Conservation (phyloP, 2,113 vertebrate genomes). For the Clarias magur region DNA sequence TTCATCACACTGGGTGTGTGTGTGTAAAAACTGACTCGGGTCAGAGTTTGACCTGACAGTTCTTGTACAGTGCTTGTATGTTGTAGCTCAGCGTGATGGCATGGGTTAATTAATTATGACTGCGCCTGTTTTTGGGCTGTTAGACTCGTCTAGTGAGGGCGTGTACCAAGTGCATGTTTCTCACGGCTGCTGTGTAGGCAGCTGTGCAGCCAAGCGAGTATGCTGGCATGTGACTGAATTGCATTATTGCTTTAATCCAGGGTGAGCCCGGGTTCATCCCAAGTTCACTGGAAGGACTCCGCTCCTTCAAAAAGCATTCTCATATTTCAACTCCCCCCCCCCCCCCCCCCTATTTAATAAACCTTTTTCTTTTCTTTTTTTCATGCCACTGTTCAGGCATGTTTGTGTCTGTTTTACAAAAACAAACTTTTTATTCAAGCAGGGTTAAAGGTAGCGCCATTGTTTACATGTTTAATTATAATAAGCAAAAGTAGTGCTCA, state of each 20-base stretch:
- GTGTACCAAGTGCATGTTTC: background rate
- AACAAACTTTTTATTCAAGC: background rate
- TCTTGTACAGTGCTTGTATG: background rate
- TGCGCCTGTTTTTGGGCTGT: constrained; percentile 38
- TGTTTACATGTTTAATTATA: background rate
- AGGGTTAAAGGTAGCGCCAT: constrained; percentile 1
- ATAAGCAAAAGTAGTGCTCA: background rate
- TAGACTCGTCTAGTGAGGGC: constrained; percentile 43
- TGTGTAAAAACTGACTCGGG: background rate
- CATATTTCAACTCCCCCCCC: background rate
- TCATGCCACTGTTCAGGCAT: constrained; percentile 21
- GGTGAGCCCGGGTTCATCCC: constrained; percentile 33
- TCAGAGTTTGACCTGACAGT: background rate
- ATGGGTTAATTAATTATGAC: background rate
- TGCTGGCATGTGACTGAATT: constrained; percentile 39
- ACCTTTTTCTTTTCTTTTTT: constrained; percentile 14
- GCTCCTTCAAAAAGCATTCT: constrained; percentile 17
- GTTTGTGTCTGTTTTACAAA: background rate
- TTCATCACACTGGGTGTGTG: background rate
- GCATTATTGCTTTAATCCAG: constrained; percentile 45
- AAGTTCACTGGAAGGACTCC: constrained; percentile 21
- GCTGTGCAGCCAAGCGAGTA: constrained; percentile 15
- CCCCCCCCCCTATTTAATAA: background rate
- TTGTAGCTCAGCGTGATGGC: background rate
- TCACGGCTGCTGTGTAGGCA: constrained; percentile 24